These are phyloP conservation scores for Tryphoninae sp. DNA, from an alignment of 2,888 invertebrate species.

Conservation along the genomic window DNA sequence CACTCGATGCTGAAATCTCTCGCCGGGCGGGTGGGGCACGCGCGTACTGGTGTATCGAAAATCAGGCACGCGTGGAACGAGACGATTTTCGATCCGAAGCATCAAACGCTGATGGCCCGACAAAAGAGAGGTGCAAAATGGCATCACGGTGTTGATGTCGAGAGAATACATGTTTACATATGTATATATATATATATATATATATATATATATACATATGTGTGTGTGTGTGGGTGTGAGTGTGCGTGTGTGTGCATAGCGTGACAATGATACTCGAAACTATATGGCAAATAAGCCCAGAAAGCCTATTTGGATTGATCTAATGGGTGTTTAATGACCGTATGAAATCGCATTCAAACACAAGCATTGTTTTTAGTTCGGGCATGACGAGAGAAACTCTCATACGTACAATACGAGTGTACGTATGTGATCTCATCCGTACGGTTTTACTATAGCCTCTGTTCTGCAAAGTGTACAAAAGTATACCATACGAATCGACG, in stretches of 20 bases:
- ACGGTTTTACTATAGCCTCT: not conserved
- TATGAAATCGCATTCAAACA: slow-evolving; percentile 68
- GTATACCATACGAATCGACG: not conserved
- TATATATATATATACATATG: no score
- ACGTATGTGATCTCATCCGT: slow-evolving; percentile 7
- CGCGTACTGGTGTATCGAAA: not conserved
- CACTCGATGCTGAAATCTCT: not conserved
- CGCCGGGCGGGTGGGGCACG: not conserved
- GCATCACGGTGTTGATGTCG: not conserved
- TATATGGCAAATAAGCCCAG: slow-evolving; percentile 45
- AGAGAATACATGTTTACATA: not conserved
- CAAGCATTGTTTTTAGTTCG: slow-evolving; percentile 57
- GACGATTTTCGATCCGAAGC: not conserved
- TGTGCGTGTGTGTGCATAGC: not conserved
- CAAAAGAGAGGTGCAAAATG: not conserved
- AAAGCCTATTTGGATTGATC: slow-evolving; percentile 69
- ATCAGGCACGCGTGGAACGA: not conserved
- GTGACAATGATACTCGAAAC: slow-evolving; percentile 40
- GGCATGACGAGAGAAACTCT: slow-evolving; percentile 31
- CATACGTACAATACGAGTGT: not conserved
- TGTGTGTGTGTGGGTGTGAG: no score
- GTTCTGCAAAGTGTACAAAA: not conserved
- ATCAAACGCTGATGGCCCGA: not conserved
- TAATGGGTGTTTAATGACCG: slow-evolving; percentile 71
- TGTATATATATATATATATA: no score